These are phyloP conservation scores for Eubasilissa regina DNA, from an alignment of 1,140 invertebrate genomes.

Conservation along the genomic window DNA sequence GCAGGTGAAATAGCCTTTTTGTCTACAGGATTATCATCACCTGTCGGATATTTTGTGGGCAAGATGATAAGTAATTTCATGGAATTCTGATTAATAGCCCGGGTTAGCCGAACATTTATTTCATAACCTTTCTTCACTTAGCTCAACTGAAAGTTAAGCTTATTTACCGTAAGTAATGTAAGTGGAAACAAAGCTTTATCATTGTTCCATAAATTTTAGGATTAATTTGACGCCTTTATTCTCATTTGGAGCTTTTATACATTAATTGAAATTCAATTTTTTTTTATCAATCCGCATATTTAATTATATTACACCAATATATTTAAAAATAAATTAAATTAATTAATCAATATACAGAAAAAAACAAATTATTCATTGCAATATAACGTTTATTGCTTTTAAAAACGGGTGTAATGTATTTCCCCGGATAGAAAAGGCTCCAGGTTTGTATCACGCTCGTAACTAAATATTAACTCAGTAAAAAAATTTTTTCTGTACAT, in stretches of 20 bases:
- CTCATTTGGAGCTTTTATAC: neutral
- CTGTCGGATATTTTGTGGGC: slow-evolving; percentile 19
- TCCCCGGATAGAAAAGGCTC: too few species aligned
- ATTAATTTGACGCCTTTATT: slow-evolving; percentile 27
- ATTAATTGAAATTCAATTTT: too few species aligned
- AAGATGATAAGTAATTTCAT: slow-evolving; percentile 47
- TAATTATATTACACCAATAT: too few species aligned
- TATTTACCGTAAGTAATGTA: slow-evolving; percentile 35
- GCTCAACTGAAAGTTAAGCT: slow-evolving; percentile 16
- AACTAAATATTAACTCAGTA: too few species aligned
- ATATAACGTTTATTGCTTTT: too few species aligned
- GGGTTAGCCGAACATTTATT: slow-evolving; percentile 39
- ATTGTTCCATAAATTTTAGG: slow-evolving; percentile 1
- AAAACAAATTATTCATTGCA: too few species aligned
- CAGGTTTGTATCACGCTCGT: too few species aligned
- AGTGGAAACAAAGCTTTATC: slow-evolving; percentile 41
- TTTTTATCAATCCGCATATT: too few species aligned
- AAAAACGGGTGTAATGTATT: too few species aligned
- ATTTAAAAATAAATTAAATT: too few species aligned
- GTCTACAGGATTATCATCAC: slow-evolving; percentile 36
- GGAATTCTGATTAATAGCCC: slow-evolving; percentile 53
- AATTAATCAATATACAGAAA: too few species aligned
- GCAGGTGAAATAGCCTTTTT: slow-evolving; percentile 20
- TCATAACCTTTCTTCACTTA: slow-evolving; percentile 9
- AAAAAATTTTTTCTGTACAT: too few species aligned